Conservation (phyloP, 2,113 vertebrate genomes). For the Naja naja region DNA sequence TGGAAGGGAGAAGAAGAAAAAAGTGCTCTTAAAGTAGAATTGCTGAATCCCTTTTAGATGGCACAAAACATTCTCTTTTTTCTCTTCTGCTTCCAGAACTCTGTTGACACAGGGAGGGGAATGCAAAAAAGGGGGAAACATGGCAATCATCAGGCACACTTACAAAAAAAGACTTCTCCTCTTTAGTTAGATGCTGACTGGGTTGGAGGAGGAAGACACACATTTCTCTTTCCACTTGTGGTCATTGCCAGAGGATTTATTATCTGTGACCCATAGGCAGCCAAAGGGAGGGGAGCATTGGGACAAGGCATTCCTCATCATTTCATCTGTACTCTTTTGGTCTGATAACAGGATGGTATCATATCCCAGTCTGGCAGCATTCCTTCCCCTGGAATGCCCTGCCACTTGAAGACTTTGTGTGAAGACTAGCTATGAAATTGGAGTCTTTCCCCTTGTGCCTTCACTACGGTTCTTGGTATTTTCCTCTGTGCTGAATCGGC, state of each 20-base stretch:
- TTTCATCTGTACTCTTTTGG: neutral
- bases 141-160: too few relatives aligned
- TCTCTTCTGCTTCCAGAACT: neutral
- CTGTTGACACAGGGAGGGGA: neutral
- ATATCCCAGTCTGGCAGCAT: neutral
- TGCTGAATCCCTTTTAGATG: neutral
- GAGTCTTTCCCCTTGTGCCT: neutral
- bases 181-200: neutral
- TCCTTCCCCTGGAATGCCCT: neutral
- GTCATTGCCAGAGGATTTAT: neutral
- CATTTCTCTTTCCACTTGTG: neutral
- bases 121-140: neutral
- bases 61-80: neutral
- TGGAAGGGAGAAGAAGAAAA: neutral
- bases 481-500: neutral
- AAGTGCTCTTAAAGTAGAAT: neutral
- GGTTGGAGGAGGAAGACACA: neutral
- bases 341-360: neutral
- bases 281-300: neutral
- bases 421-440: neutral
- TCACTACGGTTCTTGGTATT: neutral
- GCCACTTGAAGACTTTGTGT: neutral
- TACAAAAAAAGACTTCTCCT: neutral
- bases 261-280: neutral
- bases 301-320: neutral